Evolutionary conservation across 2,888 invertebrate genomes (phyloP).

Genomic region (Caenorhabditis wallacei): DNA sequence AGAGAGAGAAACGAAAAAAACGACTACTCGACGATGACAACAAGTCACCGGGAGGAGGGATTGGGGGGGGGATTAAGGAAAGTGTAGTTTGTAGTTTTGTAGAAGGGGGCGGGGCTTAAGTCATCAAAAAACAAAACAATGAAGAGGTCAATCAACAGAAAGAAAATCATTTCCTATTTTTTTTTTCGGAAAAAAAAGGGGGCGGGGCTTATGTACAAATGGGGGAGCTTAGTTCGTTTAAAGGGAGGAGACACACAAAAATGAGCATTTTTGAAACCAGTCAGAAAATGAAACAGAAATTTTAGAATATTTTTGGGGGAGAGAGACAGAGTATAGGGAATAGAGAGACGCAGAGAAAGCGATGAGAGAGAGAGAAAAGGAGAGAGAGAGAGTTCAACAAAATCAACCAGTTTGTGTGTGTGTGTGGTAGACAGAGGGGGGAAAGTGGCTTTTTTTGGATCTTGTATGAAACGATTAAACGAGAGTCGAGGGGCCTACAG

Average conservation of each 20-base stretch:
- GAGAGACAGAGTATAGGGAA: neutral
- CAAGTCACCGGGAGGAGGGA: constrained; percentile 41
- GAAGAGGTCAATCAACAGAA: constrained; percentile 20
- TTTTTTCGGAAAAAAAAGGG: neutral
- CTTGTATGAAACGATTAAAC: neutral
- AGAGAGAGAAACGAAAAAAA: constrained; percentile 21
- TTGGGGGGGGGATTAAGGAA: neutral
- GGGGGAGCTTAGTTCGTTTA: constrained; percentile 31
- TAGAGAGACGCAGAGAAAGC: too few species aligned
- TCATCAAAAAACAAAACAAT: neutral
- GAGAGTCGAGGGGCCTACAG: too few species aligned
- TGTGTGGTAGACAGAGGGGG: too few species aligned
- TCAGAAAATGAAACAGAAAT: constrained; percentile 13
- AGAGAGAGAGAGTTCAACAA: neutral
- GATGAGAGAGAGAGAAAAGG: too few species aligned
- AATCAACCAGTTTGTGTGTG: constrained; percentile 2
- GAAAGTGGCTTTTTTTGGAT: too few species aligned
- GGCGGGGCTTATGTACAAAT: constrained; percentile 41
- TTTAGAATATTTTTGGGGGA: neutral
- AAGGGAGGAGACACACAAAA: constrained; percentile 9
- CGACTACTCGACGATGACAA: constrained; percentile 54
- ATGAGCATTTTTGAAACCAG: constrained; percentile 62
- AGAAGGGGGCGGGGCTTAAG: constrained; percentile 3
- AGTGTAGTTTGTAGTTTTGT: constrained; percentile 13
- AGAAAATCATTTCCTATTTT: neutral